Evolutionary conservation across 35 echinoderm and acorn worm species (phyloP), one percentile per base, ranked within the genome.

Genomic region (Apostichopus parvimensis): DNA sequence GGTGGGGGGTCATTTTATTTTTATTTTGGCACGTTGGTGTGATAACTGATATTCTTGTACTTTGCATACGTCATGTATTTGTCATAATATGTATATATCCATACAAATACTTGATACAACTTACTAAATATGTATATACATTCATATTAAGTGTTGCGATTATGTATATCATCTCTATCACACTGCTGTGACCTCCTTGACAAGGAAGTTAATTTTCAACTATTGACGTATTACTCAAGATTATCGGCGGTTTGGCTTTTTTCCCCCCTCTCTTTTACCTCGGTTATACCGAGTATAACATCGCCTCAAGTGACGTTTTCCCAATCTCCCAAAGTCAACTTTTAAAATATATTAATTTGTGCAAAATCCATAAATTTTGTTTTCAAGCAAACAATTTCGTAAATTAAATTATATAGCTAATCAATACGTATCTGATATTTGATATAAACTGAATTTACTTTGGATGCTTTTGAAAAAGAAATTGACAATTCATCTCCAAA

Each of bases 391-490:
- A 58, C 81, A 84, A 84, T 84, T 84, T 84, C 20, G 54, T 58
- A 84, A 84, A 84, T 84, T 84, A 58, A 84, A 84, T 84, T 58
- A 84, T 56, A 12, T 59, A 8, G 21, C 81, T 84, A 84, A 84
- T 84, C 81, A 84, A 84, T 84, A 84, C 81, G 57, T 84, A 84
- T 84, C 56, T 84, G 81, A 84, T 84, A 84, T 84, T 84, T 59
- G 57, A 84, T 84, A 84, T 84, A n/a, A 23, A 84, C 81, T 59
- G 57, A 84, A 84, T 58, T 84, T 84, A 60, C 81, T 59, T 84
- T 52, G n/a, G 8, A 80, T 54, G 54, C 78, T 80, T 80, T 53
- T 15, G 12, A 53, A 80, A 80, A 68, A 68, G 18, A 68, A 18
- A 13, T 22, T 75, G 71, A 75, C 71, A 84, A 60, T 84, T 84